phyloP scores from a whole-genome alignment of 1,140 invertebrate species.

The Acyrthosiphon pisum region DNA sequence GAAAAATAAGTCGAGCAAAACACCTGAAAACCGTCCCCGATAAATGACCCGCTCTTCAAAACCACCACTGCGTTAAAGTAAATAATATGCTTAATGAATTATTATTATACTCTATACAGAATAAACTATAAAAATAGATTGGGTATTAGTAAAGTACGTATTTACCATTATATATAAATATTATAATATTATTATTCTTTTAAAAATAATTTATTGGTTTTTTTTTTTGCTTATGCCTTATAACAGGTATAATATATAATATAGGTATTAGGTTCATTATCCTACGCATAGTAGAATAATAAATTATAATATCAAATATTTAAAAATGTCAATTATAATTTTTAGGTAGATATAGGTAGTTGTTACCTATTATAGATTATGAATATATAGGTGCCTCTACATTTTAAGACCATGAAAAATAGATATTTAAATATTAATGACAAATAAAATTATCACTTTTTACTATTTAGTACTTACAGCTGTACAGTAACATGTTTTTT shows the following conservation, averaged over 20 bases:
- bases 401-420: not conserved
- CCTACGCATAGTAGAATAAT: conserved; percentile 25
- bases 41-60: not conserved
- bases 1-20: not conserved
- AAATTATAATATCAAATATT: conserved; percentile 5
- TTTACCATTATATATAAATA: not conserved
- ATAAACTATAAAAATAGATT: conserved; percentile 24
- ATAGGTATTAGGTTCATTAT: not conserved
- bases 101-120: not conserved
- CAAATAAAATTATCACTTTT: not conserved
- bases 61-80: not conserved
- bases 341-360: conserved; percentile 1
- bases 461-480: not conserved
- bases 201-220: not conserved
- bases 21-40: not conserved
- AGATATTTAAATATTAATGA: not conserved
- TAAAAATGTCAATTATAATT: conserved; percentile 51
- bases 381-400: not conserved
- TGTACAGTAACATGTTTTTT: not conserved
- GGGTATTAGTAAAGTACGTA: not conserved
- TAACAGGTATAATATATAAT: not conserved
- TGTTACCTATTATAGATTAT: not conserved
- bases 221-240: not conserved
- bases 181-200: not conserved
- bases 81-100: not conserved